These are phyloP conservation scores for Eudemis profundana DNA, from an alignment of 2,888 invertebrate species.

Conservation along the genomic window DNA sequence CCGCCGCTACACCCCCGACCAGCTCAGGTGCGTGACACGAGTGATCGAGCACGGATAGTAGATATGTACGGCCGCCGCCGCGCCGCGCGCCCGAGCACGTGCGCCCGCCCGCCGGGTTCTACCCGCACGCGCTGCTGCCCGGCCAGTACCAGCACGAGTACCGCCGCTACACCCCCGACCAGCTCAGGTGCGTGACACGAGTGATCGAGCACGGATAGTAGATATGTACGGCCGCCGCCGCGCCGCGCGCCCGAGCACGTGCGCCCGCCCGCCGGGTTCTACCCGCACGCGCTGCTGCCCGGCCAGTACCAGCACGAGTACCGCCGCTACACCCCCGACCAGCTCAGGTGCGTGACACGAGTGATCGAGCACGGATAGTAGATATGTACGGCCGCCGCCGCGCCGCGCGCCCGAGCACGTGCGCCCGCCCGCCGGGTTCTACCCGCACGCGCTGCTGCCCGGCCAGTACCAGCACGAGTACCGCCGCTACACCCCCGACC, in stretches of 20 bases:
- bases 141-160: slow-evolving; percentile 98
- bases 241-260: slow-evolving; percentile 56
- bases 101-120: slow-evolving; percentile 86
- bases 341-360: slow-evolving; percentile 87
- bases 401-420: slow-evolving; percentile 56
- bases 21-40: slow-evolving; percentile 87
- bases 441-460: slow-evolving; percentile 97
- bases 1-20: slow-evolving; percentile 91
- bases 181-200: slow-evolving; percentile 87
- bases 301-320: slow-evolving; percentile 98
- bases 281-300: slow-evolving; percentile 97
- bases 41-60: too few species aligned
- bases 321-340: slow-evolving; percentile 91
- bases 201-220: too few species aligned
- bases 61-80: slow-evolving; percentile 44
- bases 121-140: slow-evolving; percentile 97
- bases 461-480: slow-evolving; percentile 98
- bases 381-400: slow-evolving; percentile 44
- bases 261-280: slow-evolving; percentile 86
- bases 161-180: slow-evolving; percentile 91
- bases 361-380: too few species aligned
- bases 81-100: slow-evolving; percentile 56
- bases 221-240: slow-evolving; percentile 44
- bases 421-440: slow-evolving; percentile 86
- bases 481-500: slow-evolving; percentile 91